These are phyloP conservation scores for Proteles cristata DNA, from an alignment of 2,113 vertebrate genomes.

Conservation along the genomic window DNA sequence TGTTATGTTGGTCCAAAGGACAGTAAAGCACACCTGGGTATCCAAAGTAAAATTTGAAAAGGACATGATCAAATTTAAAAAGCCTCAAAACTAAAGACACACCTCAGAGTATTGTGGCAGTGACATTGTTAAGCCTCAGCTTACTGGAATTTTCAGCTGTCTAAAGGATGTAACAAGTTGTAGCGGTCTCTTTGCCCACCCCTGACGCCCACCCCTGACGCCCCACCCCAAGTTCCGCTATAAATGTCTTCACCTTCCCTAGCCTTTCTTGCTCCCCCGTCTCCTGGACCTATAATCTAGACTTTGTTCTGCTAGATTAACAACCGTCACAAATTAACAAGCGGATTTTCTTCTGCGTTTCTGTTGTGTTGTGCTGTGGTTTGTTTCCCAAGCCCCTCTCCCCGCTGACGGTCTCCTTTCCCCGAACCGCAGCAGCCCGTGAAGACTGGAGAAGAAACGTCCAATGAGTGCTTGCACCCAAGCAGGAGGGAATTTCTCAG, in stretches of 20 bases:
- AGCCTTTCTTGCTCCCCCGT: background rate
- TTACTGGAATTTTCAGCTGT: background rate
- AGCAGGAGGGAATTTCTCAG: background rate
- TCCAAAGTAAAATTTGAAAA: slow-evolving; percentile 3
- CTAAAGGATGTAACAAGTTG: background rate
- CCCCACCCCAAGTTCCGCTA: background rate
- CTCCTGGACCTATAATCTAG: background rate
- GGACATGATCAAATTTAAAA: background rate
- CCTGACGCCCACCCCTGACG: fast-evolving
- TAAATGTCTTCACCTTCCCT: background rate
- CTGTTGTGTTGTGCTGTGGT: slow-evolving; percentile 26
- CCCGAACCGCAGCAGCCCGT: background rate
- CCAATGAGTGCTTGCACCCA: background rate
- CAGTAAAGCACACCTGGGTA: background rate
- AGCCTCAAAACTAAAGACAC: background rate
- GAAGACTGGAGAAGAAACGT: background rate
- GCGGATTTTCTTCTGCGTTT: background rate
- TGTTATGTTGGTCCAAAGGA: background rate
- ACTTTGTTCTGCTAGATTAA: slow-evolving; percentile 6
- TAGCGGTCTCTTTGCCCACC: fast-evolving
- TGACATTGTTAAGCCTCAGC: background rate
- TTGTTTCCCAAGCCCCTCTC: slow-evolving; percentile 14
- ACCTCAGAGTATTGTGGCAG: background rate
- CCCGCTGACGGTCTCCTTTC: background rate
- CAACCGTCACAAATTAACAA: background rate